Evolutionary conservation across 2,113 vertebrate species (phyloP).

Genomic region (Anhinga rufa): DNA sequence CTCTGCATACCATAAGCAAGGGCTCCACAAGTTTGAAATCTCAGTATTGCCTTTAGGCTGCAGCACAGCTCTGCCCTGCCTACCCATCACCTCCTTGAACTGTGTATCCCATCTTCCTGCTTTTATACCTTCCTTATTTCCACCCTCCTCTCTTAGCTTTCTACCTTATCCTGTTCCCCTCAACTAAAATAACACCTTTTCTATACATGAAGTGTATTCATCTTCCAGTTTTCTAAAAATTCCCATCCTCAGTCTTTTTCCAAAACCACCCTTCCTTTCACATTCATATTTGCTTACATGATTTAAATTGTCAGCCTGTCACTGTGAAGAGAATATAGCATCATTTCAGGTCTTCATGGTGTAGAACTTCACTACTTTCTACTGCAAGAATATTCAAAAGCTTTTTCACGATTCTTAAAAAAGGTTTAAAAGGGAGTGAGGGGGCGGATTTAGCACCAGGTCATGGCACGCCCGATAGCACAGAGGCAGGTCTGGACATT

Average conservation of each 20-base stretch:
- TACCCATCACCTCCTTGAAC: neutral
- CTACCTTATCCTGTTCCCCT: neutral
- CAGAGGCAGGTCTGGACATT: neutral
- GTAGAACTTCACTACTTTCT: neutral
- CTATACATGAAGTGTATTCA: neutral
- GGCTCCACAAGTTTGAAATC: neutral
- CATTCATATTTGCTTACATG: neutral
- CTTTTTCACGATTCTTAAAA: neutral
- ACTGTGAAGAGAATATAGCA: neutral
- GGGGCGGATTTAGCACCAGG: neutral
- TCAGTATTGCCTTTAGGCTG: neutral
- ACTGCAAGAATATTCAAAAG: neutral
- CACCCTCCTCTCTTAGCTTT: neutral
- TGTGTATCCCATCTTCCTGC: neutral
- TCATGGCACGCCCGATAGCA: rapidly evolving
- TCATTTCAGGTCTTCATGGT: neutral
- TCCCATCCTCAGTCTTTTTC: neutral
- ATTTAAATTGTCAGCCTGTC: neutral
- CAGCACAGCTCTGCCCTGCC: neutral
- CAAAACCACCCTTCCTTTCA: neutral
- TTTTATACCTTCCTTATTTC: neutral
- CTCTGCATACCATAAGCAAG: neutral
- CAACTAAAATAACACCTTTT: neutral
- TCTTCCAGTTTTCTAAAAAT: neutral
- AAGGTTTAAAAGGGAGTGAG: neutral